phyloP scores from a whole-genome alignment of 2,113 vertebrate species.

The Trichomycterus rosablanca region DNA sequence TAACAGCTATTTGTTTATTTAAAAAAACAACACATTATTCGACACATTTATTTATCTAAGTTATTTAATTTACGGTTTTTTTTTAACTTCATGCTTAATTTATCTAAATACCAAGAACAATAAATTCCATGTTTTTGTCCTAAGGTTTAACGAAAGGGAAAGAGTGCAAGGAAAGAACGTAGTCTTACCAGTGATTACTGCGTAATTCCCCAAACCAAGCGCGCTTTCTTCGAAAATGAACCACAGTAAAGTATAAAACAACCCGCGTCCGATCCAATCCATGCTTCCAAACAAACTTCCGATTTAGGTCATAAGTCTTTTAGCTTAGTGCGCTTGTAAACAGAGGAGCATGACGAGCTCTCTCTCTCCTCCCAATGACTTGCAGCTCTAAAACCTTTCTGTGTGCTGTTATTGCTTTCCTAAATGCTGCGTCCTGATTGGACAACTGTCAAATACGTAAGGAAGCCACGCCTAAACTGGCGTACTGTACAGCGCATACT shows the following conservation, averaged over 20 bases:
- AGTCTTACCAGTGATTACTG: conserved; percentile 51
- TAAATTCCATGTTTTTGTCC: no score
- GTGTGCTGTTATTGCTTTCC: conserved; percentile 20
- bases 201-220: conserved; percentile 43
- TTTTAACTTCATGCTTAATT: no score
- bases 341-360: background rate
- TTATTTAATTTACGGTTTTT: no score
- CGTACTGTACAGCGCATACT: background rate
- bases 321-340: conserved; percentile 2
- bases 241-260: conserved; percentile 51
- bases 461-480: conserved; percentile 21
- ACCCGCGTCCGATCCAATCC: conserved; percentile 33
- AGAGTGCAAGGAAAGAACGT: background rate
- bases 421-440: conserved; percentile 4
- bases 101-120: no score
- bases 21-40: no score
- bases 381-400: conserved; percentile 5
- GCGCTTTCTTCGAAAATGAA: conserved; percentile 42
- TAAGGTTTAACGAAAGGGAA: no score
- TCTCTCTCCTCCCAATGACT: background rate
- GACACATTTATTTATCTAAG: no score
- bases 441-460: conserved; percentile 30
- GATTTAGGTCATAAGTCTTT: conserved; percentile 45
- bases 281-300: conserved; percentile 35
- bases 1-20: no score